phyloP scores from a whole-genome alignment of 2,888 invertebrate species.

The Oscheius sp. region DNA sequence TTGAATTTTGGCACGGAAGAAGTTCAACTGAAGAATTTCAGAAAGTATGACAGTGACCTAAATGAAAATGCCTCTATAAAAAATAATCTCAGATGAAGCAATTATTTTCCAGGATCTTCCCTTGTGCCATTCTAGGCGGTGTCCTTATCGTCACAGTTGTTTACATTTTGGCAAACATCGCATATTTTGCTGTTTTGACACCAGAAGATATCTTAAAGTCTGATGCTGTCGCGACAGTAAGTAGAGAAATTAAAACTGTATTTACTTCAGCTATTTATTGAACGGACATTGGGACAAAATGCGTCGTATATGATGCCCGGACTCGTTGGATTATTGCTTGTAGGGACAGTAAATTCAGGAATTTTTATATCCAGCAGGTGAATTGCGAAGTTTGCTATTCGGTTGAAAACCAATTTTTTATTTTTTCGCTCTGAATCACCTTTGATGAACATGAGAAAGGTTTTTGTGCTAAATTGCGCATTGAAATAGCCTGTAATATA shows the following conservation, averaged over 20 bases:
- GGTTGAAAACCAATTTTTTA: neutral
- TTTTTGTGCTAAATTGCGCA: neutral
- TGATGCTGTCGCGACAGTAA: constrained; percentile 52
- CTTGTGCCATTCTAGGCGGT: constrained; percentile 46
- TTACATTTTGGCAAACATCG: constrained; percentile 48
- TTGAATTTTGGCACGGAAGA: constrained; percentile 55
- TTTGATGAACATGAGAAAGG: neutral
- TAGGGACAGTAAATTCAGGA: constrained; percentile 51
- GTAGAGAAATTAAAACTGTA: neutral
- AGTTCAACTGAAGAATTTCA: constrained; percentile 45
- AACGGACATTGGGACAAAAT: constrained; percentile 44
- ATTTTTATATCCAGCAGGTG: constrained; percentile 51
- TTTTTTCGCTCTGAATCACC: neutral
- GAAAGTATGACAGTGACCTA: constrained; percentile 31
- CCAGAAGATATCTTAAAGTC: constrained; percentile 49
- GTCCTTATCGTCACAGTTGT: constrained; percentile 41
- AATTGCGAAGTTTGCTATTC: no score
- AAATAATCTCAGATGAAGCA: no score
- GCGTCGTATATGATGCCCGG: constrained; percentile 47
- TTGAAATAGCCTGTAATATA: neutral
- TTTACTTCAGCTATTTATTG: constrained; percentile 43
- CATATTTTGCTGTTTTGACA: constrained; percentile 52
- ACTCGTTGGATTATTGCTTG: constrained; percentile 47
- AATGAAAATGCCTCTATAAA: no score
- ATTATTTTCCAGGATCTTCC: constrained; percentile 37